Evolutionary conservation across 1,140 invertebrate species (phyloP).

Genomic region (Caenorhabditis briggsae): DNA sequence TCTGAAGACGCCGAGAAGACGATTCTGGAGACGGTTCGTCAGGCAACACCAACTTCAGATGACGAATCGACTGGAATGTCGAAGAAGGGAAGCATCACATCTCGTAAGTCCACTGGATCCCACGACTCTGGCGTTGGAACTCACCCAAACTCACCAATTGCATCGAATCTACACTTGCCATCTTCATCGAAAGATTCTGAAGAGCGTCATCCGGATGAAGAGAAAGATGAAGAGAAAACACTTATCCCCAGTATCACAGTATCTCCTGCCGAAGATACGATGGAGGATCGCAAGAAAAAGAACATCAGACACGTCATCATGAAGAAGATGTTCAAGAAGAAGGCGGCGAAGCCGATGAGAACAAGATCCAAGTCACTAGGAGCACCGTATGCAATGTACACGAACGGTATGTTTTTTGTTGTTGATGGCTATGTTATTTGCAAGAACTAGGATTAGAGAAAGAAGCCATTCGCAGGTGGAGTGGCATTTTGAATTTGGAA

Average conservation of each 20-base stretch:
- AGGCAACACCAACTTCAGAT: neutral
- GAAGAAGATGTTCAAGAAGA: constrained; percentile 49
- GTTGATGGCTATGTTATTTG: neutral
- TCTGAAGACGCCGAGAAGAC: constrained; percentile 21
- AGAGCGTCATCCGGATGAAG: neutral
- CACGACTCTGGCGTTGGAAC: constrained; percentile 30
- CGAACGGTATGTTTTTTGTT: neutral
- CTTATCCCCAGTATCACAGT: constrained; percentile 2
- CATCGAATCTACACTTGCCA: constrained; percentile 6
- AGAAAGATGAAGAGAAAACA: neutral
- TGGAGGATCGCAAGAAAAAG: neutral
- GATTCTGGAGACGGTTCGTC: neutral
- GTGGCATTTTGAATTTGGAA: neutral
- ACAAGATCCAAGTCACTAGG: constrained; percentile 10
- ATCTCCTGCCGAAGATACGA: constrained; percentile 37
- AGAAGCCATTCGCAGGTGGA: neutral
- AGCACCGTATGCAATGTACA: neutral
- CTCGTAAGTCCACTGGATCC: constrained; percentile 12
- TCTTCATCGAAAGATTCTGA: neutral
- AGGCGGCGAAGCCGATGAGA: constrained; percentile 23
- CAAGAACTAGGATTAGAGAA: neutral
- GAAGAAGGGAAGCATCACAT: constrained; percentile 35
- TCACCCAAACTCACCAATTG: constrained; percentile 16
- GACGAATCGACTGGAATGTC: neutral
- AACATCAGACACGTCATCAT: constrained; percentile 4